Base-by-base conservation (phyloP, 2,113 vertebrate genomes). In the Apteryx mantelli region DNA sequence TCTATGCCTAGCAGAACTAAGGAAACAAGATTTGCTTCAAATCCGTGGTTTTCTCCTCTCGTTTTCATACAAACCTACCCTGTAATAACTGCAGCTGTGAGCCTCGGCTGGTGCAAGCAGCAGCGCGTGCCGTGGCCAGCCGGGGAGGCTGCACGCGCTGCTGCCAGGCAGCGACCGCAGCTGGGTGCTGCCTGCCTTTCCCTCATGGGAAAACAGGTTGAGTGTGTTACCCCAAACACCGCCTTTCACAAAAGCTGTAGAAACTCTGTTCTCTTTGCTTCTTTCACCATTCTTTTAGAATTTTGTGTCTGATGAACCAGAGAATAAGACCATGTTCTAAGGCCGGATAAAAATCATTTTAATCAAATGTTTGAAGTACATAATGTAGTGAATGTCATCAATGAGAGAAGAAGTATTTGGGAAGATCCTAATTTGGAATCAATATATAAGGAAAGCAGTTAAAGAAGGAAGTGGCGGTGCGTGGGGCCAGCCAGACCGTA, bases 181-280 rank as follows among this genome's bases (percentile, higher is more conserved):
- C 26, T 1, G 0, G 28, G 69, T 14, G 8, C 56, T 30, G 42
- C 73, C 52, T 53, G 38, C 28, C 28, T 40, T 17, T n/a, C 32
- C 34, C 24, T 17, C 0, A 3, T 1, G 1, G 17, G 17, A 25
- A 64, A 34, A 13, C 2, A 26, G 8, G 50, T 4, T 13, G 26
- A 38, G 46, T 5, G 50, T 46, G 28, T 66, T 25, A 34, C 18
- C 20, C 34, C 44, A 60, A 46, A 32, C 13, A 34, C 11, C 42
- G 25, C 0, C 50, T 46, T n/a, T 30, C 55, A 19, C 42, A 32
- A 11, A 46, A n/a, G 15, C 26, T 2, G 0, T n/a, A 20, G 24
- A 32, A 75, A 5, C 28, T 64, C 68, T 40, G 6, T n/a, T 91
- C 18, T 11, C 28, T 52, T 55, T 65, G 32, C 0, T 0, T 46